These are phyloP conservation scores for Bombycilla garrulus DNA, from an alignment of 2,113 vertebrate species.

Conservation along the genomic window DNA sequence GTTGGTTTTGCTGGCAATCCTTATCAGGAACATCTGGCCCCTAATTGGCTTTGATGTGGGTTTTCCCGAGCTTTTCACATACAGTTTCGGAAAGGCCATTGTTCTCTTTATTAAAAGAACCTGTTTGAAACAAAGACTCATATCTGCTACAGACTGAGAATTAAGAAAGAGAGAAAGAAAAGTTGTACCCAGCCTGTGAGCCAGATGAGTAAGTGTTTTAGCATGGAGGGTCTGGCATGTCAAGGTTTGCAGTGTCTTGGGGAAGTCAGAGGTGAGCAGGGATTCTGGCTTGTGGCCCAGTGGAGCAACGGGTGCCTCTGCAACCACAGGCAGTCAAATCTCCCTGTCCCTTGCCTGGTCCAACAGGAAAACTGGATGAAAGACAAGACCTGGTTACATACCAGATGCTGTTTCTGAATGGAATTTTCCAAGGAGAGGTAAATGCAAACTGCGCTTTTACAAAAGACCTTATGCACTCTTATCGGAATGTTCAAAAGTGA, in stretches of 20 bases:
- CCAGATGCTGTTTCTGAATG: neutral
- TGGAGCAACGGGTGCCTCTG: neutral
- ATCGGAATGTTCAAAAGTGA: neutral
- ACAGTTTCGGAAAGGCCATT: neutral
- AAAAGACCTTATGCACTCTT: neutral
- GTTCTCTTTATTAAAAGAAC: conserved; percentile 8
- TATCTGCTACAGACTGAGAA: neutral
- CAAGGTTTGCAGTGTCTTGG: neutral
- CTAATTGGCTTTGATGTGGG: neutral
- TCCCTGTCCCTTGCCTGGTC: neutral
- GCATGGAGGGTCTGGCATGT: neutral
- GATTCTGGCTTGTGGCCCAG: neutral
- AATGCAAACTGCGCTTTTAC: neutral
- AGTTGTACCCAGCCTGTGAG: neutral
- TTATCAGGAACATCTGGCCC: neutral
- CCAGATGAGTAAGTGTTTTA: neutral
- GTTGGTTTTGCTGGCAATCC: neutral
- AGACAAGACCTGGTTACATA: conserved; percentile 7
- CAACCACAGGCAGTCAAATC: conserved; percentile 4
- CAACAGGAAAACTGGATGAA: conserved; percentile 10
- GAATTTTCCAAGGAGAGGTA: conserved; percentile 11
- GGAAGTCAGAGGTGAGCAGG: neutral
- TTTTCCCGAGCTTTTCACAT: neutral
- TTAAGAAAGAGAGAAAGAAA: neutral
- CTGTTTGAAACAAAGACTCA: neutral